Evolutionary conservation across 2,797 vertebrate species (phyloP).

Genomic region (Periophthalmus magnuspinnatus): DNA sequence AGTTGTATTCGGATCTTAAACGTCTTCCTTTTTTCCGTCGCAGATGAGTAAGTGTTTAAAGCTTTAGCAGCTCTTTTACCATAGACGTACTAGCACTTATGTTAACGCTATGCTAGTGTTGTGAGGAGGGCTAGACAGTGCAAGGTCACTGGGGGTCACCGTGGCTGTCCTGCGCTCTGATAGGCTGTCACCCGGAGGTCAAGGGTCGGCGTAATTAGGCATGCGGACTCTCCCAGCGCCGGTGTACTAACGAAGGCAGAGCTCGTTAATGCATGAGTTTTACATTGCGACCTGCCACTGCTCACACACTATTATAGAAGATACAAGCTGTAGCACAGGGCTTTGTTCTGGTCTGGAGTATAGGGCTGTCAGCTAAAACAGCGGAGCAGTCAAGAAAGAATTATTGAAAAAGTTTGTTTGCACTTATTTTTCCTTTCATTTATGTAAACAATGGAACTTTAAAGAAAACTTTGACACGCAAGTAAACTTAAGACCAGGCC

Average conservation of each 20-base stretch:
- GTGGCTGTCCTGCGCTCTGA: conserved; percentile 76
- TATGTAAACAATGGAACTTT: conserved; percentile 12
- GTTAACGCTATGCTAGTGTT: conserved; percentile 73
- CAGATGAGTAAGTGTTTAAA: conserved; percentile 21
- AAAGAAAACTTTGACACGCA: background rate
- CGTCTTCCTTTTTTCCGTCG: conserved; percentile 19
- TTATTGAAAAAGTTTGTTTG: conserved; percentile 7
- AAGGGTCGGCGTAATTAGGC: conserved; percentile 73
- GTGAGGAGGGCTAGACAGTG: conserved; percentile 73
- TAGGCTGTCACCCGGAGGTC: conserved; percentile 75
- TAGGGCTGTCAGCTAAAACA: conserved; percentile 49
- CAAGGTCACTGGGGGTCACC: conserved; percentile 66
- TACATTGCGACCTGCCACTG: conserved; percentile 74
- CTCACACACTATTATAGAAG: conserved; percentile 28
- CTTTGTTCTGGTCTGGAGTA: conserved; percentile 54
- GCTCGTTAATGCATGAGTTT: conserved; percentile 74
- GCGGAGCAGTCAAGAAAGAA: background rate
- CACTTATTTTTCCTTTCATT: background rate
- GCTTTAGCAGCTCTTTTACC: conserved; percentile 30
- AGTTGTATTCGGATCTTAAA: conserved; percentile 1
- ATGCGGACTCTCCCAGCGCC: conserved; percentile 62
- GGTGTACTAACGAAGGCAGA: conserved; percentile 69
- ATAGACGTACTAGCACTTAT: conserved; percentile 28
- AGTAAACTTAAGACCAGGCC: background rate
- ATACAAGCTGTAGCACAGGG: conserved; percentile 34